These are phyloP conservation scores for Mnemiopsis leidyi DNA, from an alignment of 37 sponge, comb jelly and placozoan genomes.

Conservation along the genomic window DNA sequence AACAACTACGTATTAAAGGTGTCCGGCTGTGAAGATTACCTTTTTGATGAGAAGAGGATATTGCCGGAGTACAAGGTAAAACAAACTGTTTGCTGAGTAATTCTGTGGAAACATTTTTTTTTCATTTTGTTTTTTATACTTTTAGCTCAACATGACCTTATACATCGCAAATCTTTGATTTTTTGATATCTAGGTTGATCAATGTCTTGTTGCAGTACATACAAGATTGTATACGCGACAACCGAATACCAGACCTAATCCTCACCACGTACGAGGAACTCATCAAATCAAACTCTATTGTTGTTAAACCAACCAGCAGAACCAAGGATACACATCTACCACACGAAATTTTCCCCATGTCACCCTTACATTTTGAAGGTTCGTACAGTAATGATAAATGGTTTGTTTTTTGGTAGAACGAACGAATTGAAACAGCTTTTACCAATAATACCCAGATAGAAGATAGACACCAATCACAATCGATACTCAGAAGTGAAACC, in stretches of 20 bases:
- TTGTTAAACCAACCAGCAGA: not conserved
- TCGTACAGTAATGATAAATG: too few relatives aligned
- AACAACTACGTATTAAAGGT: not conserved
- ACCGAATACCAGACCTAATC: not conserved
- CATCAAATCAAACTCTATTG: not conserved
- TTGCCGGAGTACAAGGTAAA: slow-evolving; percentile 49
- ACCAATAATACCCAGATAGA: too few relatives aligned
- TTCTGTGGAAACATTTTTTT: too few relatives aligned
- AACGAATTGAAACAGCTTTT: too few relatives aligned
- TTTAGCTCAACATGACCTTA: too few relatives aligned
- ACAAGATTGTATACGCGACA: slow-evolving; percentile 24
- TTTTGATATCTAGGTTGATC: not conserved
- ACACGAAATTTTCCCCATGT: slow-evolving; percentile 6
- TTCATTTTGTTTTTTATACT: too few relatives aligned
- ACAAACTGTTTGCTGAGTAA: too few relatives aligned
- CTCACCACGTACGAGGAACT: slow-evolving; percentile 48
- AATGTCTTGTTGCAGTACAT: slow-evolving; percentile 22
- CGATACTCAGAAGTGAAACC: too few relatives aligned
- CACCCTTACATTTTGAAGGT: slow-evolving; percentile 8
- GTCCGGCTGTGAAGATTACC: slow-evolving; percentile 2
- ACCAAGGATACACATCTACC: not conserved
- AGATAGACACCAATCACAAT: too few relatives aligned
- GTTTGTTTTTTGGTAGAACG: too few relatives aligned
- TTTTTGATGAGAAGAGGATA: not conserved
- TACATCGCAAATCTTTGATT: too few relatives aligned